Evolutionary conservation across 1,140 invertebrate genomes (phyloP).

Genomic region (Rhizoglyphus robini): DNA sequence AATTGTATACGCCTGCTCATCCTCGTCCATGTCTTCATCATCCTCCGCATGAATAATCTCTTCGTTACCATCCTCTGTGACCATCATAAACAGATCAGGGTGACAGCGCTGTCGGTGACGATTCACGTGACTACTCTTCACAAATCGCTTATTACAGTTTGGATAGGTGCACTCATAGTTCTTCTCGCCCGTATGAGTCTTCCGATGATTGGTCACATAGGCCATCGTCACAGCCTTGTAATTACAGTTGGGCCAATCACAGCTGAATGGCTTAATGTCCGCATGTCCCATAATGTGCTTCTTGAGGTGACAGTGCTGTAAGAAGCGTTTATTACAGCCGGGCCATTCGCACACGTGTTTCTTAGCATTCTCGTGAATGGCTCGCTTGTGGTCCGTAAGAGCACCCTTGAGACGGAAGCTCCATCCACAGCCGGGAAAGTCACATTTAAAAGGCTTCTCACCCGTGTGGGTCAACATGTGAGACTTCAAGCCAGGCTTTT

Average conservation of each 20-base stretch:
- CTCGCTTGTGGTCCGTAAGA: background rate
- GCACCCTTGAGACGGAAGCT: constrained; percentile 8
- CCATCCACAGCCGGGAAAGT: constrained; percentile 26
- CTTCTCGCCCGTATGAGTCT: constrained; percentile 18
- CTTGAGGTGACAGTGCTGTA: constrained; percentile 10
- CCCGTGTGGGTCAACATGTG: constrained; percentile 61
- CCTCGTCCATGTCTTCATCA: background rate
- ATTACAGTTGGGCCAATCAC: constrained; percentile 21
- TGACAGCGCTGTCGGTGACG: constrained; percentile 17
- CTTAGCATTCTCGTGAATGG: constrained; percentile 1
- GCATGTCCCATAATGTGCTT: constrained; percentile 14
- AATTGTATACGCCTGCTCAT: background rate
- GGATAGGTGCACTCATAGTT: constrained; percentile 5
- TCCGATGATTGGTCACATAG: constrained; percentile 14
- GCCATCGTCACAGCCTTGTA: constrained; percentile 9
- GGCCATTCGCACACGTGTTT: constrained; percentile 18
- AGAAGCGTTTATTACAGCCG: constrained; percentile 13
- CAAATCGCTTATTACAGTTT: constrained; percentile 9
- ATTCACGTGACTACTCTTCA: constrained; percentile 6
- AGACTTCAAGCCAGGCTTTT: constrained; percentile 39
- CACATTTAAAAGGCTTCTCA: constrained; percentile 56
- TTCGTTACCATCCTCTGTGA: background rate
- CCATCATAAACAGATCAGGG: constrained; percentile 2
- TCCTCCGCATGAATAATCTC: background rate
- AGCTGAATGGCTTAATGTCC: constrained; percentile 20